These are phyloP conservation scores for Rhinichthys osculus DNA, from an alignment of 2,797 vertebrate genomes.

Conservation along the genomic window DNA sequence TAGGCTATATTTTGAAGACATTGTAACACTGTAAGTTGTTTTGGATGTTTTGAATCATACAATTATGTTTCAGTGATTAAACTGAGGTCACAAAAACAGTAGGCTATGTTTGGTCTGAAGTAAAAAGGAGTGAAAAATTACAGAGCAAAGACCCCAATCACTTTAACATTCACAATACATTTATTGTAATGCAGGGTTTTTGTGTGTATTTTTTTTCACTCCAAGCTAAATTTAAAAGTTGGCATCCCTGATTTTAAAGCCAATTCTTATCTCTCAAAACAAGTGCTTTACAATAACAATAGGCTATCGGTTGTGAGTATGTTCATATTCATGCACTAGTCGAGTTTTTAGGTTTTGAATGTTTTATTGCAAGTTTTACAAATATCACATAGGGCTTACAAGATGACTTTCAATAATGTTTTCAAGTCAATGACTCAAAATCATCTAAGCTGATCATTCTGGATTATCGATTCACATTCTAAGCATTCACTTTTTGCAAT, in stretches of 20 bases:
- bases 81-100: too few species aligned
- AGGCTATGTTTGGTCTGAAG: too few species aligned
- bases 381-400: slow-evolving; percentile 3
- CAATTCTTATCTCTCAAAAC: background rate
- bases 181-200: background rate
- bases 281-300: background rate
- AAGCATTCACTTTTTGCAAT: slow-evolving; percentile 11
- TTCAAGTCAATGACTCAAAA: slow-evolving; percentile 3
- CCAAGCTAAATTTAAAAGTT: background rate
- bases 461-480: background rate
- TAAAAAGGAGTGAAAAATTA: too few species aligned
- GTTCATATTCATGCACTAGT: background rate
- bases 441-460: background rate
- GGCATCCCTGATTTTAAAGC: background rate
- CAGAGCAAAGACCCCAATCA: too few species aligned
- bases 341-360: background rate
- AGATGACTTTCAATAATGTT: slow-evolving; percentile 24
- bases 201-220: background rate
- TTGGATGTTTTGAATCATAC: too few species aligned
- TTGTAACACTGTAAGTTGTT: too few species aligned
- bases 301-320: background rate
- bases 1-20: too few species aligned
- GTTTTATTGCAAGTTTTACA: slow-evolving; percentile 22
- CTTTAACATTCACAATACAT: background rate
- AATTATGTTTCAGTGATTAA: too few species aligned